Evolutionary conservation across 2,113 vertebrate species (phyloP), one percentile per base, ranked within the genome.

Genomic region (Echinops telfairi): DNA sequence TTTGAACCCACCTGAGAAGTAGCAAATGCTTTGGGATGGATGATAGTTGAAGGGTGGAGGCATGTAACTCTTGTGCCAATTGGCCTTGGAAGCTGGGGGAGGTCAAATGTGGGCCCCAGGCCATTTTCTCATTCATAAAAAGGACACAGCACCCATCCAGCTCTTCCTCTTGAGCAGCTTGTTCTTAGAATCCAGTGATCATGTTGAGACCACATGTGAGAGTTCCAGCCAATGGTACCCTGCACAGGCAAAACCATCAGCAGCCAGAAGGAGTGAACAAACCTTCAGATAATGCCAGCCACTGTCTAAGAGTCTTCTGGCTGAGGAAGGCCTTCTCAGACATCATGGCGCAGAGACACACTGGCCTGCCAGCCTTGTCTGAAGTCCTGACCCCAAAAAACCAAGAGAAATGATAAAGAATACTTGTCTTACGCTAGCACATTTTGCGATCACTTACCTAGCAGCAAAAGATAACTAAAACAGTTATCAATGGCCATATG

Each of bases 361-460:
- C 36, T 40, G 23, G 36, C 22, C 73, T 3, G 14, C 73, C 22
- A 14, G 8, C 36, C 36, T 76, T 38, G 25, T 76, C 36, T 25
- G 22, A 38, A 76, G 38, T 40, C 22, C 53, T 73, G 31, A 79
- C 47, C 47, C 73, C 14, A 31, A 33, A 2, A 71, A 19, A 89
- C 19, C 17, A 78, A 16, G 31, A 75, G 68, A 81, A 36, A 75
- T 53, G 73, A 76, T 53, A 68, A 89, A 75, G 31, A 14, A 57
- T 40, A 81, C 27, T 40, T 75, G 25, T 12, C 76, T 82, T 77
- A 75, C 58, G 58, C 81, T 11, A 77, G 23, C 60, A 82, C 36
- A 89, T 70, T 89, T 68, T 70, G 6, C 20, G 76, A 62, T 14
- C 17, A 77, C 70, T 76, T 92, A 86, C 81, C 85, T 53, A 89